Base-by-base conservation (phyloP, 2,888 invertebrate species). In the Drosophila recens region DNA sequence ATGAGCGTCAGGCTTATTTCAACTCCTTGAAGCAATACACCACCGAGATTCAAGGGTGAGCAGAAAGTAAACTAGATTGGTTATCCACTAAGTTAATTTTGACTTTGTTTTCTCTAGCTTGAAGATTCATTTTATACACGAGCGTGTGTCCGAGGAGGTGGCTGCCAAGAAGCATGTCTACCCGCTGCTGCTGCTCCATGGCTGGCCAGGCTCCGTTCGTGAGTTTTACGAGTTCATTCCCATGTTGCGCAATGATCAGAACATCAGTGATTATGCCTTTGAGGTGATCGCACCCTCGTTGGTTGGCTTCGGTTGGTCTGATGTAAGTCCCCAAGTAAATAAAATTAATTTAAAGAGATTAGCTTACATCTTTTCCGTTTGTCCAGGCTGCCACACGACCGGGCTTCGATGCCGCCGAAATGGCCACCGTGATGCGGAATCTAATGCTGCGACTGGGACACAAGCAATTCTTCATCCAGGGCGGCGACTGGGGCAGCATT, bases 161-260 rank as follows among this genome's bases (percentile, higher is more conserved):
- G 91, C 74, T 62, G 80, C 72, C 38, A 80, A 66, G 62, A 89
- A 93, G 42, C 91, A 92, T 67, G 94, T 95, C 4, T 84, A 95
- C 1, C 97, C 97, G 0, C 71, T 98, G 11, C 90, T 97, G 8
- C 67, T 98, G 62, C 91, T 96, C 2, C 97, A 98, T 79, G 97
- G 97, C n/a, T 97, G 97, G 97, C 97, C 97, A 0, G 96, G 97
- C 2, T 96, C 96, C 0, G 92, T 97, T 15, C 94, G 95, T 4
- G 97, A 97, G 91, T 97, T 97, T 91, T 96, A 96, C 88, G 96
- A 96, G 63, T 91, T 96, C 17, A 95, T 97, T 59, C 96, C 96
- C 0, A 87, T 94, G 70, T 91, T 97, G 23, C 95, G 93, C 0
- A 93, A 93, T 0, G 93, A 94, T 0, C 91, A 92, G 3, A 84